phyloP scores from a whole-genome alignment of 2,888 invertebrate species.

The Sialis lutaria region DNA sequence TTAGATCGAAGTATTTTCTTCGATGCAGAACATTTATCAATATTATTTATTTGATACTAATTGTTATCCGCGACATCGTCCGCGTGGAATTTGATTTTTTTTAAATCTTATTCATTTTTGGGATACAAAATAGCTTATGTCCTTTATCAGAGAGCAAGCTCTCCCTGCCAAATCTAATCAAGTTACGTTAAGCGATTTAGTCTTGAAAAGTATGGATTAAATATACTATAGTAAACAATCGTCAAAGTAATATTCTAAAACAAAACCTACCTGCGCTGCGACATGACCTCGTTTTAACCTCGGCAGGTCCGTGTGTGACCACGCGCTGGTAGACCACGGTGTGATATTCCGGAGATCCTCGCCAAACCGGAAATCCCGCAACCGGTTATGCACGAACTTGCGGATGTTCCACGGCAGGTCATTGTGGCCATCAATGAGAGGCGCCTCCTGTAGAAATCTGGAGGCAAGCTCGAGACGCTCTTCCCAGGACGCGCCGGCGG shows the following conservation, averaged over 20 bases:
- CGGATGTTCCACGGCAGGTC: conserved; percentile 84
- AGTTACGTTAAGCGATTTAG: too few relatives aligned
- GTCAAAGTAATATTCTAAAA: neutral
- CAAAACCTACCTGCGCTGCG: conserved; percentile 50
- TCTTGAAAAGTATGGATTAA: too few relatives aligned
- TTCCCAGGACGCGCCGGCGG: conserved; percentile 58
- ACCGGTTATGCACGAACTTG: conserved; percentile 75
- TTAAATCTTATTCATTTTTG: too few relatives aligned
- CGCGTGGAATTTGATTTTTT: too few relatives aligned
- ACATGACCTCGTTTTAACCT: conserved; percentile 56
- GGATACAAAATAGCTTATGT: too few relatives aligned
- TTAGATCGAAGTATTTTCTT: too few relatives aligned
- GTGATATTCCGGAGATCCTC: conserved; percentile 47
- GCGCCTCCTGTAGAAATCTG: conserved; percentile 56
- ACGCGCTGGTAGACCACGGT: conserved; percentile 54
- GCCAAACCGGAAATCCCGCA: conserved; percentile 63
- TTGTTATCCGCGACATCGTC: too few relatives aligned
- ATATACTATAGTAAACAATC: too few relatives aligned
- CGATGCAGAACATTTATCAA: too few relatives aligned
- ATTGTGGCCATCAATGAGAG: conserved; percentile 74
- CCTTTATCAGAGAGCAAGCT: too few relatives aligned
- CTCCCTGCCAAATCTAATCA: too few relatives aligned
- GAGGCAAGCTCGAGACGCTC: conserved; percentile 58
- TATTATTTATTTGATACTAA: too few relatives aligned
- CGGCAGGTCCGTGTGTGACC: conserved; percentile 66